Conservation (phyloP, 2,888 invertebrate genomes). For the Blastobasis adustella region DNA sequence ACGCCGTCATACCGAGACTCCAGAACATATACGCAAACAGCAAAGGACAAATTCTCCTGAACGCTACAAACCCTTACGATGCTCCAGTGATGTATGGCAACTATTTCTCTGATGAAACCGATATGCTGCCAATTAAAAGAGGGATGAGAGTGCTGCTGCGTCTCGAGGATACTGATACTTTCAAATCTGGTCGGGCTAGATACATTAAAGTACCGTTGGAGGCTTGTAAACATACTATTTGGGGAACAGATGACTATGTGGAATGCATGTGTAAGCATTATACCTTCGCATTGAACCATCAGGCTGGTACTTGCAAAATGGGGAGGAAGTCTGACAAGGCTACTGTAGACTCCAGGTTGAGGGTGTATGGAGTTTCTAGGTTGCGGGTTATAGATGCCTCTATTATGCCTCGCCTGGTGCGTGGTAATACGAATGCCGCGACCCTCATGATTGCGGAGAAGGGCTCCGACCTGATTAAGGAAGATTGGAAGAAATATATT, state of each 20-base stretch:
- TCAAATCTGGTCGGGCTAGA: constrained; percentile 67
- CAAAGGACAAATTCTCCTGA: constrained; percentile 75
- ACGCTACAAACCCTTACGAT: constrained; percentile 79
- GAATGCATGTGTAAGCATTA: constrained; percentile 76
- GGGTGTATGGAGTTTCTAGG: constrained; percentile 74
- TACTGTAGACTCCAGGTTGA: constrained; percentile 80
- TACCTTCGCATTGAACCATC: constrained; percentile 64
- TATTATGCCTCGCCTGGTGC: constrained; percentile 85
- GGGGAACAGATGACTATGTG: constrained; percentile 73
- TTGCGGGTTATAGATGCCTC: constrained; percentile 85
- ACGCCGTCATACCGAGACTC: constrained; percentile 68
- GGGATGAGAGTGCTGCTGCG: constrained; percentile 74
- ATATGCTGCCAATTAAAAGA: constrained; percentile 73
- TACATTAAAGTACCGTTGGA: constrained; percentile 69
- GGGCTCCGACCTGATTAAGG: constrained; percentile 35
- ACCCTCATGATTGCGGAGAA: constrained; percentile 85
- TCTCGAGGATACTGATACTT: constrained; percentile 72
- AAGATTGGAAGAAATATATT: constrained; percentile 30
- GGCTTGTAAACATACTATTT: constrained; percentile 69
- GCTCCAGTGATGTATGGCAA: constrained; percentile 81
- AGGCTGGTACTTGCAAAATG: constrained; percentile 54
- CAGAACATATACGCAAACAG: constrained; percentile 76
- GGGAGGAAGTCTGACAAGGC: constrained; percentile 74
- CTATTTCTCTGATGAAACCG: constrained; percentile 74
- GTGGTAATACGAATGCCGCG: constrained; percentile 88